Evolutionary conservation across 2,113 vertebrate genomes (phyloP).

Genomic region (Syrrhaptes paradoxus): DNA sequence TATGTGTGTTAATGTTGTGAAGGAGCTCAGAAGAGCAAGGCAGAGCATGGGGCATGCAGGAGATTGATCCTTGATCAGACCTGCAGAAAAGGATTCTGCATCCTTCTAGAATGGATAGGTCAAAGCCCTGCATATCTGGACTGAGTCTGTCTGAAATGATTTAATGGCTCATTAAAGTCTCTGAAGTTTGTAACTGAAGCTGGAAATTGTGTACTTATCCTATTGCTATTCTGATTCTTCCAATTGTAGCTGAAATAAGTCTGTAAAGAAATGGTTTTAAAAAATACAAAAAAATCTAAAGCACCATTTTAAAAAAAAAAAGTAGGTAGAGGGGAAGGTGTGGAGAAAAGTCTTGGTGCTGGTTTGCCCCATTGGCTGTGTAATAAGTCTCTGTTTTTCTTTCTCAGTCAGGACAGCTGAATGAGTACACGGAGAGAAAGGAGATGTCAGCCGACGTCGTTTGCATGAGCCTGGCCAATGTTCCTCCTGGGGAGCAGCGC

Average conservation of each 20-base stretch:
- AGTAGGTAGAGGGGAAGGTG: background rate
- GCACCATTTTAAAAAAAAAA: background rate
- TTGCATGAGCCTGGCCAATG: slow-evolving; percentile 97
- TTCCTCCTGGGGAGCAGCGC: slow-evolving; percentile 94
- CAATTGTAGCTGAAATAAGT: background rate
- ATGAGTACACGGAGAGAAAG: slow-evolving; percentile 97
- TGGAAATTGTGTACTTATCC: background rate
- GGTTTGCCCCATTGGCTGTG: background rate
- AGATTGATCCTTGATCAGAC: background rate
- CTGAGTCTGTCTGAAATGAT: background rate
- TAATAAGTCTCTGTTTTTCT: background rate
- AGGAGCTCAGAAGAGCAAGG: background rate
- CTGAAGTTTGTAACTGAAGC: background rate
- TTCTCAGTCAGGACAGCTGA: slow-evolving; percentile 92
- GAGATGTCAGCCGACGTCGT: slow-evolving; percentile 98
- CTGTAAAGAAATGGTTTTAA: background rate
- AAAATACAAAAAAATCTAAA: background rate
- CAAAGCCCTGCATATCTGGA: background rate
- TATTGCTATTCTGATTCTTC: background rate
- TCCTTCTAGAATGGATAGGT: background rate
- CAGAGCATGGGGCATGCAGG: background rate
- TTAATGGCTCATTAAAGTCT: background rate
- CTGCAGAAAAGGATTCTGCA: background rate
- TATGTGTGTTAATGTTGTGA: slow-evolving; percentile 68
- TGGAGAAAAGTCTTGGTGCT: background rate